A percentile compares a stretch with the other conserved stretches of the same genome.
phyloP scores from a whole-genome alignment of 2,888 invertebrate genomes.

The Stomorhina lunata region DNA sequence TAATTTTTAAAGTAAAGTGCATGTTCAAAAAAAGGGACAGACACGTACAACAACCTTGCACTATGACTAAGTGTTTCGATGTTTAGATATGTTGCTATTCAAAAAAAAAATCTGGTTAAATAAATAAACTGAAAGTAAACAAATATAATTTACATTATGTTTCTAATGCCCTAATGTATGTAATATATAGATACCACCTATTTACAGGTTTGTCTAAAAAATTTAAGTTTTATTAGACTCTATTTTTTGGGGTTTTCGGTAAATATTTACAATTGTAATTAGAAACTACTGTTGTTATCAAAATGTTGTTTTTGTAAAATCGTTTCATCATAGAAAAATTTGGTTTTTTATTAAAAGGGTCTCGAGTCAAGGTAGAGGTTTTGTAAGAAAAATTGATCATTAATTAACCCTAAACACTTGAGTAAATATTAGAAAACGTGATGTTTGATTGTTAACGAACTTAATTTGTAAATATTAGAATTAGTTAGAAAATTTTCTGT shows the following conservation, averaged over 20 bases:
- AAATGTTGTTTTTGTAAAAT: neutral
- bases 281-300: neutral
- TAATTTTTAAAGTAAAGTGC: slow-evolving; percentile 22
- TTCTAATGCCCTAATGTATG: too few relatives aligned
- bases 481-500: too few relatives aligned
- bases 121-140: neutral
- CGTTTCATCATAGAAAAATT: neutral
- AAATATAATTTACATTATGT: too few relatives aligned
- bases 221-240: neutral
- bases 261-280: slow-evolving; percentile 8
- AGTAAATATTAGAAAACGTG: neutral
- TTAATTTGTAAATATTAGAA: too few relatives aligned
- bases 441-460: neutral
- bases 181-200: neutral
- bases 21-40: neutral
- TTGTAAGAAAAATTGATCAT: neutral
- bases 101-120: neutral
- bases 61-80: slow-evolving; percentile 1
- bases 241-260: neutral
- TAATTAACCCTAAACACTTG: neutral
- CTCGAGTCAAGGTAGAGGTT: neutral
- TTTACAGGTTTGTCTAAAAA: neutral
- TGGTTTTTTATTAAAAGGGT: neutral
- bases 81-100: neutral
- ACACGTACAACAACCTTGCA: slow-evolving; percentile 2